These are phyloP conservation scores for Bergia puertoricense DNA, from an alignment of 92 coral and sea anemone species.

Conservation along the genomic window DNA sequence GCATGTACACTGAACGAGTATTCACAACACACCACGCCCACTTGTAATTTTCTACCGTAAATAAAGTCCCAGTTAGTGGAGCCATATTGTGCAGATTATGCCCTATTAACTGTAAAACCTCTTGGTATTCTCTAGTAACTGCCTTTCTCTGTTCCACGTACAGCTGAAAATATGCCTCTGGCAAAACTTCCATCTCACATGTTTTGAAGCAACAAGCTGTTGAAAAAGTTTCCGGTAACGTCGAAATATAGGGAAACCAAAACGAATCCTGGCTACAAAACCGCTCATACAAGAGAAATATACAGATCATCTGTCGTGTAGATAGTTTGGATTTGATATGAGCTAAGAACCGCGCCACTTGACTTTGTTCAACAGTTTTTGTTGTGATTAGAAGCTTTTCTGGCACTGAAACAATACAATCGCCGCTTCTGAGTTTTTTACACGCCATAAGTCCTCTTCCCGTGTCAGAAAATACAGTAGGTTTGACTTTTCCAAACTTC, in stretches of 20 bases:
- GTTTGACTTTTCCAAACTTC: slow-evolving; percentile 64
- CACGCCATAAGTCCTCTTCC: slow-evolving; percentile 88
- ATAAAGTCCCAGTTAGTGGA: slow-evolving; percentile 5
- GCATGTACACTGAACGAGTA: slow-evolving; percentile 87
- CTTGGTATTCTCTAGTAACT: slow-evolving; percentile 49
- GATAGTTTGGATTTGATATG: slow-evolving; percentile 33
- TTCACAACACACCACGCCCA: slow-evolving; percentile 99
- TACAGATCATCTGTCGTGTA: slow-evolving; percentile 56
- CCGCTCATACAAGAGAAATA: slow-evolving; percentile 72
- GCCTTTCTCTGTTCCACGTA: slow-evolving; percentile 52
- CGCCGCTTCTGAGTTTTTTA: slow-evolving; percentile 52
- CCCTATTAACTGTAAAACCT: slow-evolving; percentile 38
- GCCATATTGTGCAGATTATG: not conserved
- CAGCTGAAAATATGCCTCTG: slow-evolving; percentile 49
- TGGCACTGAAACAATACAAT: slow-evolving; percentile 81
- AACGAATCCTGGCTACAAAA: slow-evolving; percentile 72
- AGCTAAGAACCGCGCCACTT: slow-evolving; percentile 37
- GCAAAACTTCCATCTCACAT: slow-evolving; percentile 57
- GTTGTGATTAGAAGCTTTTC: slow-evolving; percentile 67
- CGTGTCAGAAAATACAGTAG: slow-evolving; percentile 70
- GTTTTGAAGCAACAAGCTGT: slow-evolving; percentile 80
- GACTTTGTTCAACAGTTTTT: slow-evolving; percentile 59
- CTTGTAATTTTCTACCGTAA: slow-evolving; percentile 69
- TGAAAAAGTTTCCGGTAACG: slow-evolving; percentile 73
- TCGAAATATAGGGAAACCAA: slow-evolving; percentile 83